Percentiles rank a stretch among this genome's conserved stretches.
Conservation (phyloP, 2,113 vertebrate species). For the Callipepla squamata region DNA sequence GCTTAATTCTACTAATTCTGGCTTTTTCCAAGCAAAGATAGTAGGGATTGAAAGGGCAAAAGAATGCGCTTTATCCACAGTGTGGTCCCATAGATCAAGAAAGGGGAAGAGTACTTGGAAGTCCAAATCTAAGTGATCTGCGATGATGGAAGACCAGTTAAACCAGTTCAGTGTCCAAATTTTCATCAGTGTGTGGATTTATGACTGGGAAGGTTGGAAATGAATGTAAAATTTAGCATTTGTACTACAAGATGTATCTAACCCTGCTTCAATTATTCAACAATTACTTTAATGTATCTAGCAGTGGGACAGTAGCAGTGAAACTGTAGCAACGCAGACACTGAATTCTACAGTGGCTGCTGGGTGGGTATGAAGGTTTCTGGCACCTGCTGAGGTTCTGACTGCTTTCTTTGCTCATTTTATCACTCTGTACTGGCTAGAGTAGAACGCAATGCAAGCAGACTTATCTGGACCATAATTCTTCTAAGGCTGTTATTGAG, state of each 20-base stretch:
- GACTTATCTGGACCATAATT: neutral
- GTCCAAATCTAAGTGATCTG: neutral
- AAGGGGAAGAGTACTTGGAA: neutral
- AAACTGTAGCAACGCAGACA: neutral
- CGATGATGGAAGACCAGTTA: neutral
- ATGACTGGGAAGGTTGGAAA: neutral
- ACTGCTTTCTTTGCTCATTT: neutral
- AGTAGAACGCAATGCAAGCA: neutral
- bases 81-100: neutral
- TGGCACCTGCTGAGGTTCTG: neutral
- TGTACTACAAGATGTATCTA: neutral
- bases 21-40: neutral
- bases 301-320: neutral
- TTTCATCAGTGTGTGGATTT: neutral
- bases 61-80: neutral
- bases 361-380: neutral
- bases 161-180: neutral
- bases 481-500: neutral
- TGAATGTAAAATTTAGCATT: neutral
- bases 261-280: fast-evolving
- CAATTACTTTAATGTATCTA: neutral
- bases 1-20: neutral
- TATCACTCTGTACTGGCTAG: neutral
- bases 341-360: neutral
- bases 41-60: neutral